A percentile compares a stretch with the other conserved stretches of the same genome.
These are phyloP conservation scores for Heliconius himera DNA, from an alignment of 1,140 invertebrate genomes.

Conservation along the genomic window DNA sequence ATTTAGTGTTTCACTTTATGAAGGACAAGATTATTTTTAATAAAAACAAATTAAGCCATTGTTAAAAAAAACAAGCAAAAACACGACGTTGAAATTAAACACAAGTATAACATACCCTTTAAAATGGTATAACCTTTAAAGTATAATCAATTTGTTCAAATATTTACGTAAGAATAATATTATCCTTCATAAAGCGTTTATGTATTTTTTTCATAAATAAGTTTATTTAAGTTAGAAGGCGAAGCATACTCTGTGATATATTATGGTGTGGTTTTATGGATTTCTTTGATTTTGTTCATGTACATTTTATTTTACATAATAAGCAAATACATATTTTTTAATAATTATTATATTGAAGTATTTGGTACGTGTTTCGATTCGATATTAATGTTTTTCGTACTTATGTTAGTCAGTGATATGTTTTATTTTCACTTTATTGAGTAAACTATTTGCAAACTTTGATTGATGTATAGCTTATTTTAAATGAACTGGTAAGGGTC, in stretches of 20 bases:
- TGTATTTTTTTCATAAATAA: neutral
- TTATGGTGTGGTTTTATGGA: constrained; percentile 18
- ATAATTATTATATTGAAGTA: neutral
- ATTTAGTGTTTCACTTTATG: no score
- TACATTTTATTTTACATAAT: neutral
- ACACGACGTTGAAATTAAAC: no score
- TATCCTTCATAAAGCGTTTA: neutral
- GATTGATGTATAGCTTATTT: neutral
- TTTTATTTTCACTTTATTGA: neutral
- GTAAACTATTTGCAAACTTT: neutral
- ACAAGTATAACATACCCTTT: no score
- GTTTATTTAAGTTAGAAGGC: constrained; percentile 18
- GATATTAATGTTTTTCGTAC: neutral
- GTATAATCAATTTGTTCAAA: neutral
- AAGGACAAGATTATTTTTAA: no score
- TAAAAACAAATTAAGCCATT: no score
- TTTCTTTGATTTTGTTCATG: neutral
- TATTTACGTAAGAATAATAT: neutral
- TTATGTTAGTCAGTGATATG: neutral
- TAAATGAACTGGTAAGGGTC: neutral
- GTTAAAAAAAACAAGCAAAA: no score
- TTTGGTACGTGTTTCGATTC: neutral
- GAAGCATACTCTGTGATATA: constrained; percentile 43
- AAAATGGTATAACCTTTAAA: no score
- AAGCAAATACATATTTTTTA: neutral